A percentile compares a stretch with the other conserved stretches of the same genome.
Conservation (phyloP, 2,113 vertebrate genomes). For the Ivindomyrus marchei region DNA sequence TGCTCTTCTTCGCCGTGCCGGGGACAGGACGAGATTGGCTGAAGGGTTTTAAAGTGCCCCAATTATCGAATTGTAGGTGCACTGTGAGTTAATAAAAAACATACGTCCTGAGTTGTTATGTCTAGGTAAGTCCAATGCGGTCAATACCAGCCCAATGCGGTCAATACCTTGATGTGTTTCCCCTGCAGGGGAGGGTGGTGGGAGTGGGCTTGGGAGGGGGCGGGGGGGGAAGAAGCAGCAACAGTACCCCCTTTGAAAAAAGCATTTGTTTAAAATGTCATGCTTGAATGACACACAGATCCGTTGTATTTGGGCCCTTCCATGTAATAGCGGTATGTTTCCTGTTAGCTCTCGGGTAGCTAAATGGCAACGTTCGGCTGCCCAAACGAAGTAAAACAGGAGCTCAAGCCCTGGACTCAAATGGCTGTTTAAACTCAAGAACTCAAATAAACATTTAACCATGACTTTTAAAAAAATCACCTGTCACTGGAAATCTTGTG, state of each 20-base stretch:
- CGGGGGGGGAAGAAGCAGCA: conserved; percentile 22
- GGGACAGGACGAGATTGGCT: neutral
- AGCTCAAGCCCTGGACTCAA: conserved; percentile 7
- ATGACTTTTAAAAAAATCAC: conserved; percentile 8
- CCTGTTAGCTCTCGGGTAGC: conserved; percentile 36
- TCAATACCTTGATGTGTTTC: conserved; percentile 41
- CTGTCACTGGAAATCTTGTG: conserved; percentile 13
- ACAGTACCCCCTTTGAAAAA: conserved; percentile 33
- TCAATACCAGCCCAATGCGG: conserved; percentile 14
- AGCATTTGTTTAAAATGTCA: conserved; percentile 30
- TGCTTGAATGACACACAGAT: conserved; percentile 43
- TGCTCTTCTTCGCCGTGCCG: neutral
- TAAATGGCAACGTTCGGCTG: conserved; percentile 9
- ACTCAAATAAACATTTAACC: conserved; percentile 18
- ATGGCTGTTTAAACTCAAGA: neutral
- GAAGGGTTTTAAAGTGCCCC: conserved; percentile 26
- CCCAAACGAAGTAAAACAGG: conserved; percentile 6
- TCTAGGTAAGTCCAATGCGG: conserved; percentile 16
- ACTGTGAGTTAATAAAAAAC: conserved; percentile 44
- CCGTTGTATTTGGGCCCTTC: conserved; percentile 43
- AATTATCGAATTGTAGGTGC: conserved; percentile 35
- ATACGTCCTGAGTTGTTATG: conserved; percentile 35
- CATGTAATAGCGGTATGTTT: conserved; percentile 48
- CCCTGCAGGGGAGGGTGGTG: conserved; percentile 39
- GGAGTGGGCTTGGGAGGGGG: neutral